phyloP scores from a whole-genome alignment of 2,797 vertebrate species.

The Euphonia xanthogaster region DNA sequence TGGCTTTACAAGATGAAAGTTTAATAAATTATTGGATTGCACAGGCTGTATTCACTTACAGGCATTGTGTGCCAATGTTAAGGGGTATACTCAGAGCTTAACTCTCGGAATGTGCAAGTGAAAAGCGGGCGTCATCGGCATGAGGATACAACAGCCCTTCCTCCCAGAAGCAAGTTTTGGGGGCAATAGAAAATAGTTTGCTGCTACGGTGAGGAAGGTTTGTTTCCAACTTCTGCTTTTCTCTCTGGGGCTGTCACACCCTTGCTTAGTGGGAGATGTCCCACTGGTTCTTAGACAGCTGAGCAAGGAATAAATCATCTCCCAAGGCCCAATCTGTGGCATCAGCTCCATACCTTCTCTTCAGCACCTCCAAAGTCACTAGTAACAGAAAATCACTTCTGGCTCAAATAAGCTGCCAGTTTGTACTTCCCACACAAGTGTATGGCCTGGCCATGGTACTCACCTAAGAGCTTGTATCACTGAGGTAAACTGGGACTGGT shows the following conservation, averaged over 20 bases:
- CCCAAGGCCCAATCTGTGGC: fast-evolving
- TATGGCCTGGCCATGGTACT: fast-evolving
- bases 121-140: fast-evolving
- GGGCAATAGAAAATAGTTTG: neutral
- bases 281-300: neutral
- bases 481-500: neutral
- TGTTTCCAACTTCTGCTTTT: neutral
- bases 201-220: neutral
- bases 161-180: neutral
- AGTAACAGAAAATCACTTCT: neutral
- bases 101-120: fast-evolving
- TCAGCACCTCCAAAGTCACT: neutral
- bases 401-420: neutral
- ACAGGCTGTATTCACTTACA: constrained; percentile 10
- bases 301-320: neutral
- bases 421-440: neutral
- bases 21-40: constrained; percentile 94
- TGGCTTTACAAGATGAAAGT: constrained; percentile 90
- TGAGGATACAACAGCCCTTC: neutral
- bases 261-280: neutral
- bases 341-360: neutral
- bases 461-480: neutral
- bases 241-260: neutral
- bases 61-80: neutral
- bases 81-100: neutral